Percentiles rank a stretch among this genome's conserved stretches.
Conservation (phyloP, 1,140 invertebrate genomes). For the Drosophila sucinea region DNA sequence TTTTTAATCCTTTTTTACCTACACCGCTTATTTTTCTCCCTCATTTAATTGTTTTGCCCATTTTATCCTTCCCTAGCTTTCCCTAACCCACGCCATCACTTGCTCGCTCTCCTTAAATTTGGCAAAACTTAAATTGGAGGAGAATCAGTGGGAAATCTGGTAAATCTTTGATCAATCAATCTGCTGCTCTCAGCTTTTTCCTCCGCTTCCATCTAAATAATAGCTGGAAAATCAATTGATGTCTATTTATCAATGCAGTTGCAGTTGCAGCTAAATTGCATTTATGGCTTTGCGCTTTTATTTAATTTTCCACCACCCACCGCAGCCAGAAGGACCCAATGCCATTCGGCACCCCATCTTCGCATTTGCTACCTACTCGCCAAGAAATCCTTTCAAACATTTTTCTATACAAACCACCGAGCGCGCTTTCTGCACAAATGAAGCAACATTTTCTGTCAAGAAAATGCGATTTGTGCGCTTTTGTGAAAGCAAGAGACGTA, state of each 20-base stretch:
- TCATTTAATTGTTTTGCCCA: constrained; percentile 61
- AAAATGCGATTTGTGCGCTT: constrained; percentile 81
- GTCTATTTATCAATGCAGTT: constrained; percentile 67
- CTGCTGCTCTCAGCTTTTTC: constrained; percentile 32
- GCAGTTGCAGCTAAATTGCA: constrained; percentile 71
- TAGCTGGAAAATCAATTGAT: constrained; percentile 73
- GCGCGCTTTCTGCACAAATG: constrained; percentile 67
- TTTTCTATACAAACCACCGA: constrained; percentile 74
- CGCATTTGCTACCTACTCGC: constrained; percentile 42
- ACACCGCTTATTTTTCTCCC: constrained; percentile 34
- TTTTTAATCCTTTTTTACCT: constrained; percentile 63
- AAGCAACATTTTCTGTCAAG: constrained; percentile 79
- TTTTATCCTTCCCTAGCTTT: not conserved
- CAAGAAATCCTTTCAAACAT: constrained; percentile 75
- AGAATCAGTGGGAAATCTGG: not conserved
- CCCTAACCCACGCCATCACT: not conserved
- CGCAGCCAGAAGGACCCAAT: not conserved
- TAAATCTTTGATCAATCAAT: constrained; percentile 14
- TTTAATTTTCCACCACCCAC: constrained; percentile 62
- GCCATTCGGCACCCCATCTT: constrained; percentile 9
- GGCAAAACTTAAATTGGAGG: constrained; percentile 20
- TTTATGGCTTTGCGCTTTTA: constrained; percentile 76
- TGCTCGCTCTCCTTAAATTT: not conserved
- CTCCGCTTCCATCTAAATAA: constrained; percentile 58
- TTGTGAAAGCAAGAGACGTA: constrained; percentile 74